Evolutionary conservation across 1,140 invertebrate genomes (phyloP).

Genomic region (Xylocopa sonorina): DNA sequence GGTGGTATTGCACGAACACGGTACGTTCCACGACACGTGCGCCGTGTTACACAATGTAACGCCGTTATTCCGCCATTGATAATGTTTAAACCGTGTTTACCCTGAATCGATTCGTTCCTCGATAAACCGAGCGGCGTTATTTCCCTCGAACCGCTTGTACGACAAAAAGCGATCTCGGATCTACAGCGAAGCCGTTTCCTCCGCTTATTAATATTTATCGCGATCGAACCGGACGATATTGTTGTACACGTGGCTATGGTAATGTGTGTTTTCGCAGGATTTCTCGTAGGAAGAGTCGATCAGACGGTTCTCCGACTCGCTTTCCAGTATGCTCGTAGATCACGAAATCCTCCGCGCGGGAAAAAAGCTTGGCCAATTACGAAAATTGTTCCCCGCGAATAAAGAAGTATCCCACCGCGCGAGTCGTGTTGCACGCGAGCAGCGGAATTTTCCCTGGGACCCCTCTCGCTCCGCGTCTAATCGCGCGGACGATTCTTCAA

Average conservation of each 20-base stretch:
- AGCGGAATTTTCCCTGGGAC: neutral
- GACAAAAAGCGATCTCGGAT: no score
- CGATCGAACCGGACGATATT: neutral
- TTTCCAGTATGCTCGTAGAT: no score
- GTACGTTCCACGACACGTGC: neutral
- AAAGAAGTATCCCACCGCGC: neutral
- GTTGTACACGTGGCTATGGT: no score
- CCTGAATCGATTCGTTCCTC: constrained; percentile 1
- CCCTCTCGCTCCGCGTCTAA: neutral
- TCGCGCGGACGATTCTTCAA: neutral
- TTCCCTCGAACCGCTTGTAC: neutral
- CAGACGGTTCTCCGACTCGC: no score
- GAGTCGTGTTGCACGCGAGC: neutral
- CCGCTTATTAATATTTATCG: no score
- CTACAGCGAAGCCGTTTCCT: no score
- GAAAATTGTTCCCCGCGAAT: neutral
- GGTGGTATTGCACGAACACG: neutral
- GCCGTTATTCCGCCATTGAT: constrained; percentile 5
- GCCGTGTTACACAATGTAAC: neutral
- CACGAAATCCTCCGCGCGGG: neutral
- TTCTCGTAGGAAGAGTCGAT: no score
- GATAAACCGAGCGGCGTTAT: neutral
- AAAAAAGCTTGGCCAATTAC: neutral
- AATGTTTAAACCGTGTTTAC: neutral
- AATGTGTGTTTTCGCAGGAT: no score